Conservation (phyloP, 1,140 invertebrate genomes). For the Panagrolaimus sp. region DNA sequence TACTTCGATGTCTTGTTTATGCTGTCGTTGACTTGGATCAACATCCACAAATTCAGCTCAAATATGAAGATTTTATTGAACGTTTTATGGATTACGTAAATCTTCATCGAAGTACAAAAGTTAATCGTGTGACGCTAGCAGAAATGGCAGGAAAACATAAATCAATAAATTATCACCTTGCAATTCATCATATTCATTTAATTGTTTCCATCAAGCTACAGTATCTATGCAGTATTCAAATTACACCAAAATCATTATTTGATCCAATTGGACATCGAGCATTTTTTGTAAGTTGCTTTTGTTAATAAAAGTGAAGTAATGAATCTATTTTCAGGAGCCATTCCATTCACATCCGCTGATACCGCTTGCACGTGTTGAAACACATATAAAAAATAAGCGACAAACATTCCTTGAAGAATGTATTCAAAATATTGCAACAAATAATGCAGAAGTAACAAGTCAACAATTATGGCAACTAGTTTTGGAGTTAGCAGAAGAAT, state of each 20-base stretch:
- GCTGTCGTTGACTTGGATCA: constrained; percentile 9
- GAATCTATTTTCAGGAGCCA: constrained; percentile 31
- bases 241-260: constrained; percentile 6
- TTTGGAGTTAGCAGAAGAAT: constrained; percentile 28
- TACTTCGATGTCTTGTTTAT: constrained; percentile 21
- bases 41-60: constrained; percentile 11
- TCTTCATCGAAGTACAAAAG: background rate
- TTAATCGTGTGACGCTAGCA: constrained; percentile 20
- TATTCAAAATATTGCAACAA: constrained; percentile 24
- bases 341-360: constrained; percentile 38
- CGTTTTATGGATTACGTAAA: background rate
- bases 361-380: constrained; percentile 35
- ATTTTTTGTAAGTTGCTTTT: no score
- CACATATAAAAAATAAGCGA: constrained; percentile 17
- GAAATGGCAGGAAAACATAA: constrained; percentile 31
- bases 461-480: constrained; percentile 31
- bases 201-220: constrained; percentile 26
- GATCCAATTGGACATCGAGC: no score
- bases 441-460: background rate
- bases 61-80: constrained; percentile 13
- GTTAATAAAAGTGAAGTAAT: no score
- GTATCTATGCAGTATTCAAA: constrained; percentile 19
- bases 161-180: constrained; percentile 41
- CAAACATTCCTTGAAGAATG: constrained; percentile 35
- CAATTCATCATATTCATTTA: constrained; percentile 36